Evolutionary conservation across 2,888 invertebrate species (phyloP), one percentile per base, ranked within the genome.

Genomic region (Agrochola lychnidis): DNA sequence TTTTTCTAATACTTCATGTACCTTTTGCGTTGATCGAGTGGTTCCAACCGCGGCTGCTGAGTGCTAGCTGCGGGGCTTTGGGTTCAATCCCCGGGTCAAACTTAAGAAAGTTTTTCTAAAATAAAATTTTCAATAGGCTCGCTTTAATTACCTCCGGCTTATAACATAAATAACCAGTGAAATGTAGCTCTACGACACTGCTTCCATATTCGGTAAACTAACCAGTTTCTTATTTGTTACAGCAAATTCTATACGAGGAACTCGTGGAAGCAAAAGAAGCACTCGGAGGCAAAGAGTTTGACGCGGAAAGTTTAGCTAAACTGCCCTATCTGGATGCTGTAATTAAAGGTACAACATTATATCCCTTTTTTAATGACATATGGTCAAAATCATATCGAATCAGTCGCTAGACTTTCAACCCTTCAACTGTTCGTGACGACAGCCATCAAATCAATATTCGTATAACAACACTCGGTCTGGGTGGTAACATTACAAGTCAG

Each of bases 191-290:
- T 51, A 36, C 9, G 5, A 22, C 16, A 22, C 36, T 16, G 9
- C 36, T 51, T n/a, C 3, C 36, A 51, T 53, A 51, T 16, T 51
- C 4, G 22, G 22, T 42, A n/a, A 36, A 68, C 16, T 30, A 56
- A 62, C 25, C 6, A 25, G 4, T n/a, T 59, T 19, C 3, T 45
- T 36, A n/a, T 57, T n/a, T 73, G 30, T 48, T 59, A 12, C 79
- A 95, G 95, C 90, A 92, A 61, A 91, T 82, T 74, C 69, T 94
- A 4, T 92, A 92, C 62, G 77, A 89, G 9, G 94, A 94, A 82
- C 16, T 95, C 0, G 30, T 68, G 5, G 84, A 89, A 59, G 92
- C 90, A 0, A 91, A 92, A 82, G 69, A 88, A n/a, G 84, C 81
- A 3, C 71, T 79, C 0, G 90, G 84, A 1, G 84, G 70, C 4